Evolutionary conservation across 2,888 invertebrate species (phyloP).

Genomic region (Lapara coniferarum): DNA sequence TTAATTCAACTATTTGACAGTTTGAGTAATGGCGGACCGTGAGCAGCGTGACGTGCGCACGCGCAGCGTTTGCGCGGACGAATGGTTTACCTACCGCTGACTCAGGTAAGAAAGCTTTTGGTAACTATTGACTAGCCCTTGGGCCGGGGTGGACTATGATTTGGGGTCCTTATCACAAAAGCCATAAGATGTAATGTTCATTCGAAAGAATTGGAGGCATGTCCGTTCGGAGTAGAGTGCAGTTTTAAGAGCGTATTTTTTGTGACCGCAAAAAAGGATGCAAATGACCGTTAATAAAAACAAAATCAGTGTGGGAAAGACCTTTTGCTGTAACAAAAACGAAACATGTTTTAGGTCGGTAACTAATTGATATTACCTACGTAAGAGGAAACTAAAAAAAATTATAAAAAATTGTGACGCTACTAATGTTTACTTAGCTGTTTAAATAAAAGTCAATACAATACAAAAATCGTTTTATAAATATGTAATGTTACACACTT

Average conservation of each 20-base stretch:
- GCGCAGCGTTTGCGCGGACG: conserved; percentile 58
- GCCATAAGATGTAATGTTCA: neutral
- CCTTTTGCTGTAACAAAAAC: no score
- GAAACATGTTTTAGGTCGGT: no score
- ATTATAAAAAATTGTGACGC: no score
- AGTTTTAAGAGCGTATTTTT: neutral
- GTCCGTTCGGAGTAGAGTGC: neutral
- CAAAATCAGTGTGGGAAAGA: no score
- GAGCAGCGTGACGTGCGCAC: conserved; percentile 60
- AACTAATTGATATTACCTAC: no score
- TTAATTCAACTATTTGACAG: conserved; percentile 41
- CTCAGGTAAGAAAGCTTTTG: conserved; percentile 51
- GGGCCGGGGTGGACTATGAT: neutral
- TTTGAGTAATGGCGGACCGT: conserved; percentile 42
- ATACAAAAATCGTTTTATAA: no score
- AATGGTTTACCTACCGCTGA: conserved; percentile 65
- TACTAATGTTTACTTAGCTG: no score
- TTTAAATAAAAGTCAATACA: no score
- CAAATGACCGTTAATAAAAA: no score
- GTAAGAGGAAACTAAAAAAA: no score
- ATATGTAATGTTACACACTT: no score
- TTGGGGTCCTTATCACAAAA: neutral
- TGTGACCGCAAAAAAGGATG: no score
- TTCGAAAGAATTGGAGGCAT: neutral
- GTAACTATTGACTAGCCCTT: conserved; percentile 26